Percentiles rank a stretch among this genome's conserved stretches.
Evolutionary conservation across 2,797 vertebrate genomes (phyloP).

Genomic region (Silurus lanzhouensis): DNA sequence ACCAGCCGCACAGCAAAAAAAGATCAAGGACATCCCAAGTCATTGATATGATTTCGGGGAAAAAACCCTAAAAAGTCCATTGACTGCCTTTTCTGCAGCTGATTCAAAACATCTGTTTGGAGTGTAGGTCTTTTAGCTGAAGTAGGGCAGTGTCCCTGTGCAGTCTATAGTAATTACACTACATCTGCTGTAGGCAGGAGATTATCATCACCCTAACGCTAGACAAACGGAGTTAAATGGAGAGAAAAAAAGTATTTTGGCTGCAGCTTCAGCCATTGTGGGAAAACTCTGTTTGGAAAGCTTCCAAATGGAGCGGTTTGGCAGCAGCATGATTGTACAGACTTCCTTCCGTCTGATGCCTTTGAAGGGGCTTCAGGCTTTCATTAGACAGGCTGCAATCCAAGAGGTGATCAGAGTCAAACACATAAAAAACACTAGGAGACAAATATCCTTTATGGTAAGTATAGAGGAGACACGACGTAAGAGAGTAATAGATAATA

Average conservation of each 20-base stretch:
- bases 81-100: slow-evolving; percentile 24
- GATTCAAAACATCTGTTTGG: slow-evolving; percentile 49
- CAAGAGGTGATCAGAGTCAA: slow-evolving; percentile 49
- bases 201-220: slow-evolving; percentile 57
- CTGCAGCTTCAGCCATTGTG: slow-evolving; percentile 43
- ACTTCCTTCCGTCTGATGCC: slow-evolving; percentile 48
- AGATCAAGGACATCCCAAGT: slow-evolving; percentile 15
- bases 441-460: slow-evolving; percentile 39
- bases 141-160: slow-evolving; percentile 41
- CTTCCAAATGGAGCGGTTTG: slow-evolving; percentile 53
- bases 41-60: slow-evolving; percentile 37
- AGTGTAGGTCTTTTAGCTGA: slow-evolving; percentile 33
- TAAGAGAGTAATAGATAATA: slow-evolving; percentile 44
- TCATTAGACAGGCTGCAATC: slow-evolving; percentile 53
- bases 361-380: slow-evolving; percentile 54
- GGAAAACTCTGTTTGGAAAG: slow-evolving; percentile 52
- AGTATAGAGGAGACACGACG: slow-evolving; percentile 43
- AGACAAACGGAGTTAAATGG: slow-evolving; percentile 49
- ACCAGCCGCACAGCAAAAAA: slow-evolving; percentile 6
- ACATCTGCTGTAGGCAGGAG: slow-evolving; percentile 53
- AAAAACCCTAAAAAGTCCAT: slow-evolving; percentile 6
- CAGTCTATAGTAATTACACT: slow-evolving; percentile 56
- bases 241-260: slow-evolving; percentile 47
- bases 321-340: slow-evolving; percentile 53
- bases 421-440: slow-evolving; percentile 46